A percentile compares a stretch with the other conserved stretches of the same genome.
These are phyloP conservation scores for Rhinopomastus cyanomelas DNA, from an alignment of 2,113 vertebrate species.

Conservation along the genomic window DNA sequence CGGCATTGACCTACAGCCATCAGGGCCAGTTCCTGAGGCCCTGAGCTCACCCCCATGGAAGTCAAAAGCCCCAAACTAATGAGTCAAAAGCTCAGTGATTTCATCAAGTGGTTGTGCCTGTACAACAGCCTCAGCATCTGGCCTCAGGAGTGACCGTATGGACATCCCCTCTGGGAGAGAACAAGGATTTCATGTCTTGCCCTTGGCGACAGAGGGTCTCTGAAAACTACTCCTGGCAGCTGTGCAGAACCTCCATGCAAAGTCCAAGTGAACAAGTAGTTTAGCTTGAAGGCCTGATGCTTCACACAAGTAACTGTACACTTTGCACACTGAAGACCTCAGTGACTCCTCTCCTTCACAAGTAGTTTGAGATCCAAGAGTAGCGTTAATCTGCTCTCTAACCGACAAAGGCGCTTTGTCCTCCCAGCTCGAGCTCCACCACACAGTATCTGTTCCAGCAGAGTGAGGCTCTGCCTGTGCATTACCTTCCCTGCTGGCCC, in stretches of 20 bases:
- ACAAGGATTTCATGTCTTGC: background rate
- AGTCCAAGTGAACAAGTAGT: background rate
- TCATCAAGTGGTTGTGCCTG: background rate
- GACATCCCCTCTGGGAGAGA: background rate
- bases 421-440: background rate
- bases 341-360: background rate
- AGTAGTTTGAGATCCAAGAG: too few relatives aligned
- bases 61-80: background rate
- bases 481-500: background rate
- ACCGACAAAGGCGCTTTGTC: too few relatives aligned
- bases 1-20: background rate
- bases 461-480: background rate
- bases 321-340: background rate
- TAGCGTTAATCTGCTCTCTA: too few relatives aligned
- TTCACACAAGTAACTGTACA: background rate
- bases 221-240: background rate
- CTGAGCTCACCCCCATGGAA: background rate
- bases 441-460: background rate
- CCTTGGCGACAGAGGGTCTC: background rate
- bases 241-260: background rate
- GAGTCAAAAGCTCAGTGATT: background rate
- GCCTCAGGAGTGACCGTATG: background rate
- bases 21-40: background rate
- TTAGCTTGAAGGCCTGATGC: background rate
- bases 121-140: accelerated